Evolutionary conservation across 2,888 invertebrate genomes (phyloP).

Genomic region (Kuschelorhynchus macadamiae): DNA sequence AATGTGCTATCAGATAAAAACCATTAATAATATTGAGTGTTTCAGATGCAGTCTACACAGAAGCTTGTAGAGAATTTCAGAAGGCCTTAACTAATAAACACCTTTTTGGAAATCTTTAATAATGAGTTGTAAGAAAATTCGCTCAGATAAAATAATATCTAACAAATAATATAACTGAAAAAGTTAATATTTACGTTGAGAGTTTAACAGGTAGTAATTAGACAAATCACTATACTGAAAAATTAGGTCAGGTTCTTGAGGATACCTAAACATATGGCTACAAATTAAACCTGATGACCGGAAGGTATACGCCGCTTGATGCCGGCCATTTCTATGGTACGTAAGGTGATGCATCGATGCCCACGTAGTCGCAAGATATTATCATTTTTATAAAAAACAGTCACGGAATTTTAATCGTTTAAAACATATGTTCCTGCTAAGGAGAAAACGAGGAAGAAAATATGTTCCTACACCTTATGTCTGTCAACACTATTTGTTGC

Average conservation of each 20-base stretch:
- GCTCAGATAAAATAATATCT: too few relatives aligned
- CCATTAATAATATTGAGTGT: too few relatives aligned
- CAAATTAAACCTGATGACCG: constrained; percentile 40
- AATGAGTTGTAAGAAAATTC: too few relatives aligned
- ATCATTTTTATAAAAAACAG: constrained; percentile 46
- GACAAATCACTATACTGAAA: constrained; percentile 25
- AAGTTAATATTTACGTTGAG: too few relatives aligned
- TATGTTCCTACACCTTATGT: constrained; percentile 12
- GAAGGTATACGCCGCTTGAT: constrained; percentile 28
- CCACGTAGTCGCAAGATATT: constrained; percentile 40
- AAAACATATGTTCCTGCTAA: constrained; percentile 34
- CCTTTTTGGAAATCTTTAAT: too few relatives aligned
- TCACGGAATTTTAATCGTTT: constrained; percentile 46
- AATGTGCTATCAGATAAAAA: too few relatives aligned
- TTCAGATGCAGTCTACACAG: too few relatives aligned
- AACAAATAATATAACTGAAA: too few relatives aligned
- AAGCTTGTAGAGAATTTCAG: too few relatives aligned
- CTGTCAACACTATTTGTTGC: constrained; percentile 13
- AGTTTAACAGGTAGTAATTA: too few relatives aligned
- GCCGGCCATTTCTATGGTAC: constrained; percentile 19
- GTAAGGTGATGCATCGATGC: constrained; percentile 35
- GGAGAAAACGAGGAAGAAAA: constrained; percentile 26
- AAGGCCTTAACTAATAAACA: too few relatives aligned
- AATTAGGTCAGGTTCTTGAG: constrained; percentile 40
- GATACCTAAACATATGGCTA: constrained; percentile 29